Percentiles rank a stretch among this genome's conserved stretches.
These are phyloP conservation scores for Bhutanitis thaidina DNA, from an alignment of 2,888 invertebrate genomes.

Conservation along the genomic window DNA sequence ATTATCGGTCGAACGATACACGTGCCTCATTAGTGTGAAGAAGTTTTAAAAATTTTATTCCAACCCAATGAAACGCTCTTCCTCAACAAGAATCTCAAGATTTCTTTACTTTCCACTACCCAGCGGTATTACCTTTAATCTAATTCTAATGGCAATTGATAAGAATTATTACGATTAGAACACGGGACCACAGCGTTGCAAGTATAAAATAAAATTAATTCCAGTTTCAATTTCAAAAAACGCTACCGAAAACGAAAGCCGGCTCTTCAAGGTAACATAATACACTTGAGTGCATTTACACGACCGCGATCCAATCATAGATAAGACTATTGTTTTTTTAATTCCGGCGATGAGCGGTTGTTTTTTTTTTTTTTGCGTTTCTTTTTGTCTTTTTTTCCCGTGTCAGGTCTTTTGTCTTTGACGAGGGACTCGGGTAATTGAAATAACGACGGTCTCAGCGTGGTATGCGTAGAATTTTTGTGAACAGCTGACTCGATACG, in stretches of 20 bases:
- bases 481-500: slow-evolving; percentile 63
- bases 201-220: slow-evolving; percentile 18
- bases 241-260: slow-evolving; percentile 68
- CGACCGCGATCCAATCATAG: slow-evolving; percentile 78
- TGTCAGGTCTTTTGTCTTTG: slow-evolving; percentile 78
- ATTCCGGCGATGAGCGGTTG: slow-evolving; percentile 49
- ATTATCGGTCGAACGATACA: slow-evolving; percentile 4
- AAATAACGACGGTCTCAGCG: slow-evolving; percentile 71
- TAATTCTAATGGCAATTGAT: slow-evolving; percentile 4
- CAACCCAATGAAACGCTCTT: neutral
- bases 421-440: slow-evolving; percentile 74
- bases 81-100: neutral
- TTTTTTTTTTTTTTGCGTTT: slow-evolving; percentile 35
- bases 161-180: slow-evolving; percentile 10
- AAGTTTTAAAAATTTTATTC: slow-evolving; percentile 1
- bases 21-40: slow-evolving; percentile 4
- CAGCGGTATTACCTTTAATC: slow-evolving; percentile 1
- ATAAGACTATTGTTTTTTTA: slow-evolving; percentile 64
- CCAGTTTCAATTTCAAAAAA: slow-evolving; percentile 47
- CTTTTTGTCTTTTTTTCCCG: slow-evolving; percentile 45
- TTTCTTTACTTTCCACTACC: slow-evolving; percentile 1
- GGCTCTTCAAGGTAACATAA: slow-evolving; percentile 57
- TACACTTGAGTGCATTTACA: slow-evolving; percentile 73
- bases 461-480: slow-evolving; percentile 71
- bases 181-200: slow-evolving; percentile 14